Percentiles rank a stretch among this genome's conserved stretches.
phyloP scores from a whole-genome alignment of 2,113 vertebrate genomes.

The Gulo gulo region DNA sequence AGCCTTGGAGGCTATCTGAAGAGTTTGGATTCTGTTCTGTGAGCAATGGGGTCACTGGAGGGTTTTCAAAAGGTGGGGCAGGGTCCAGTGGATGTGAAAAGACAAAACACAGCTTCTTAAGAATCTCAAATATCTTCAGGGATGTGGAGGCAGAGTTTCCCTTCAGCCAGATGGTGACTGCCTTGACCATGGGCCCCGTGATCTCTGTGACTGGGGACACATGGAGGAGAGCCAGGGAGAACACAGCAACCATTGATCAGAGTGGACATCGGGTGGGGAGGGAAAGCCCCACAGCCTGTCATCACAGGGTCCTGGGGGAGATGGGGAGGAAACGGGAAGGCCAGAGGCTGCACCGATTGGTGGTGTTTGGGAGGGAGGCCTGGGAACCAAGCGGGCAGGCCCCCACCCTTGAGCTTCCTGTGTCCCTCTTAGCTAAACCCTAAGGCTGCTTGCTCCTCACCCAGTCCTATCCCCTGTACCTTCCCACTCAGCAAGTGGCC shows the following conservation, averaged over 20 bases:
- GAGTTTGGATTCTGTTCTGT: not conserved
- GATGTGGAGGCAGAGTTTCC: not conserved
- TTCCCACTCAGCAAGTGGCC: rapidly evolving
- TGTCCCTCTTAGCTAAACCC: not conserved
- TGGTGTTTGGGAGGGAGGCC: not conserved
- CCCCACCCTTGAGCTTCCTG: not conserved
- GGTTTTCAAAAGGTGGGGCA: not conserved
- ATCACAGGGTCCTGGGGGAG: not conserved
- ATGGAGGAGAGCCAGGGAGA: not conserved
- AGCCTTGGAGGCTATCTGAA: not conserved
- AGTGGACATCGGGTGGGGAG: not conserved
- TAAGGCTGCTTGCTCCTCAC: not conserved
- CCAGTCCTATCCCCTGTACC: not conserved
- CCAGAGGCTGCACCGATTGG: not conserved
- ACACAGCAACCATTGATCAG: constrained; percentile 53
- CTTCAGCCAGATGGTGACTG: not conserved
- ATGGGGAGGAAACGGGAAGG: not conserved
- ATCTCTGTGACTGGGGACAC: not conserved
- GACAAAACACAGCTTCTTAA: not conserved
- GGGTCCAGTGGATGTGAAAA: not conserved
- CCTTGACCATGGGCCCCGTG: not conserved
- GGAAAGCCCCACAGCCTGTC: not conserved
- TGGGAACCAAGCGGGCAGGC: not conserved
- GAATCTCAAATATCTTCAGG: not conserved
- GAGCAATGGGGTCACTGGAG: not conserved